Evolutionary conservation across 2,797 vertebrate genomes (phyloP), one percentile per base, ranked within the genome.

Genomic region (Channa striata): DNA sequence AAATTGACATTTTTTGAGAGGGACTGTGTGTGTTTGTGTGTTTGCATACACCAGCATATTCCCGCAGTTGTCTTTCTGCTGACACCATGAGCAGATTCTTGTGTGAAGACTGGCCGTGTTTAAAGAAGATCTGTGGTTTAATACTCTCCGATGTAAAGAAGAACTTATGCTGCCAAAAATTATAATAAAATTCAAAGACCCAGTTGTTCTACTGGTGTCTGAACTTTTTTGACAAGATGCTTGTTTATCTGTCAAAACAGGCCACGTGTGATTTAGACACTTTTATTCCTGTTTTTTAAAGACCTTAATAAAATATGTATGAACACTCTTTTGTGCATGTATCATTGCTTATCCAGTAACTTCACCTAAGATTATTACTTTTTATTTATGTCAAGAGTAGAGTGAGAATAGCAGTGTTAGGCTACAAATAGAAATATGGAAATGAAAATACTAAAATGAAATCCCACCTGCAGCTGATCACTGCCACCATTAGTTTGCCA

Each of bases 61-160:
- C 47, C 57, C 20, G 8, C 23, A 30, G 30, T 20, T 62, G 46
- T 14, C 21, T 68, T 57, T 17, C n/a, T 56, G 20, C 30, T 25
- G 53, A 78, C 66, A 62, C 74, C 66, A 77, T 78, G 34, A 57
- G 53, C 73, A 51, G 59, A 50, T 67, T n/a, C 59, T 66, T 53
- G 20, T 69, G 64, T 4, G 59, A 33, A 12, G 39, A 34, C 17
- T 59, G 19, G 16, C 25, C 47, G 11, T 53, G 34, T 52, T 44
- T 19, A 43, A 39, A 8, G 43, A 50, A 60, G 42, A 14, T 49
- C 8, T 0, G 23, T 37, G 37, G 51, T 33, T 54, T 50, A 34
- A 60, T 46, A 59, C 46, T 66, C 64, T 56, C 20, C 3, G 0
- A 30, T 21, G 51, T 50, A 34, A 51, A 59, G 33, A 34, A 62